Evolutionary conservation across 2,113 vertebrate genomes (phyloP).

Genomic region (Hylia prasina): DNA sequence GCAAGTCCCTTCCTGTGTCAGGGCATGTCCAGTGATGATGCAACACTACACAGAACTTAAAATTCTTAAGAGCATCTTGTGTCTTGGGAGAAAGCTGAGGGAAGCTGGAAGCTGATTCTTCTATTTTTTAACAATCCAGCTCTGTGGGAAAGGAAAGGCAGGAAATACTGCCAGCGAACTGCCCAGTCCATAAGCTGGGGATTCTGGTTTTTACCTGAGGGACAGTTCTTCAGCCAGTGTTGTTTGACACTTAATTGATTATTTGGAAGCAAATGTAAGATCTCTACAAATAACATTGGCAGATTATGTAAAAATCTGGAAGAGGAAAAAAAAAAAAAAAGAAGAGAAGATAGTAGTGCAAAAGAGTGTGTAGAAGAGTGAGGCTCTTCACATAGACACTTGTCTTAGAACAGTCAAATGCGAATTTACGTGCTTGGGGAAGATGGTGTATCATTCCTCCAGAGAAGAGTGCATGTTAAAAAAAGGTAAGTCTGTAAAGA

Average conservation of each 20-base stretch:
- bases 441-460: not conserved
- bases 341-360: not conserved
- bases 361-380: not conserved
- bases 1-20: not conserved
- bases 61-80: not conserved
- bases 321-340: too few relatives aligned
- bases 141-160: not conserved
- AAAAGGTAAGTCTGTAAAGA: not conserved
- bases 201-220: not conserved
- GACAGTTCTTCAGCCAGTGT: not conserved
- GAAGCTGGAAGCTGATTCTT: not conserved
- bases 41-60: not conserved
- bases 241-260: not conserved
- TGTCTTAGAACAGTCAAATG: not conserved
- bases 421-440: not conserved
- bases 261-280: not conserved
- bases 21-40: not conserved
- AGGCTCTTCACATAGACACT: not conserved
- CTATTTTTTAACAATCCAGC: not conserved
- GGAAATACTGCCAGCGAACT: not conserved
- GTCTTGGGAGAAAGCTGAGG: not conserved
- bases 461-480: not conserved
- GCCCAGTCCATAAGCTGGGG: not conserved
- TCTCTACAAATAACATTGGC: not conserved
- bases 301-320: not conserved